A percentile compares a stretch with the other conserved stretches of the same genome.
These are phyloP conservation scores for Vanessa cardui DNA, from an alignment of 2,888 invertebrate genomes.

Conservation along the genomic window DNA sequence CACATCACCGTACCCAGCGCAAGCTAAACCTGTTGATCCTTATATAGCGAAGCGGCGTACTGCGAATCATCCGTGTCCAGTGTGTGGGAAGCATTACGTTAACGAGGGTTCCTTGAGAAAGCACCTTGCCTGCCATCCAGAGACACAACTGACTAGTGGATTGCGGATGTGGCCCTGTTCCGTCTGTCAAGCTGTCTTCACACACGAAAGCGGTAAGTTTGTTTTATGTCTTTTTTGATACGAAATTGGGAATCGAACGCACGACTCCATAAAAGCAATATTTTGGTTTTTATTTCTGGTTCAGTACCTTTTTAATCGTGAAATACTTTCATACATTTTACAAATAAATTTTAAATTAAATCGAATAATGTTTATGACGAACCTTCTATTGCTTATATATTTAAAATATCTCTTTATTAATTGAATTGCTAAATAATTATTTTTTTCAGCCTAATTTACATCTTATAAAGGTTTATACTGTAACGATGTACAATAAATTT, in stretches of 20 bases:
- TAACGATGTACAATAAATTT: conserved; percentile 46
- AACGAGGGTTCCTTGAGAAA: conserved; percentile 95
- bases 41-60: conserved; percentile 96
- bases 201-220: conserved; percentile 94
- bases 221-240: neutral
- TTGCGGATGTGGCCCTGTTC: conserved; percentile 98
- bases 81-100: conserved; percentile 97
- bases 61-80: conserved; percentile 97
- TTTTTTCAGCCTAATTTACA: neutral
- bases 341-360: too few relatives aligned
- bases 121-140: conserved; percentile 96
- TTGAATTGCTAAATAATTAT: too few relatives aligned
- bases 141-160: conserved; percentile 93
- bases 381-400: too few relatives aligned
- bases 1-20: conserved; percentile 84
- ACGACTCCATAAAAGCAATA: neutral
- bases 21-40: conserved; percentile 86
- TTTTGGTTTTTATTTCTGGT: too few relatives aligned
- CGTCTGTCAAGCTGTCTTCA: conserved; percentile 97
- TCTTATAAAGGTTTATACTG: neutral
- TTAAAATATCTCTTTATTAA: too few relatives aligned
- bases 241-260: neutral
- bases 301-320: too few relatives aligned
- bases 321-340: too few relatives aligned
- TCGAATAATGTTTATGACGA: too few relatives aligned